Conservation (phyloP, 2,888 invertebrate species). For the Lottia gigantea region DNA sequence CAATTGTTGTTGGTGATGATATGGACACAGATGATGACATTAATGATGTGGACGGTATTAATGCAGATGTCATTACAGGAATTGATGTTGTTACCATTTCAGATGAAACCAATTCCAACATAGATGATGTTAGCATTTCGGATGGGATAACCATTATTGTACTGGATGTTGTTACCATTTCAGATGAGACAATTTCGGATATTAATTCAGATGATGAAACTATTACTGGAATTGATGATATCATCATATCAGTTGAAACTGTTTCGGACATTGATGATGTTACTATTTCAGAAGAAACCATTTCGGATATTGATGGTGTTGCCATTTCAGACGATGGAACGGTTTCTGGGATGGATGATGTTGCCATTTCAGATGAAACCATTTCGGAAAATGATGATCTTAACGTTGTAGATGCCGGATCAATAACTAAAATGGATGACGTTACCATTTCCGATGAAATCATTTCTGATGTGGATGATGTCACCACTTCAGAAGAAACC, state of each 20-base stretch:
- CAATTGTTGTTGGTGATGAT: not conserved
- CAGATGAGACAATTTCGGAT: not conserved
- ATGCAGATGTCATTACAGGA: not conserved
- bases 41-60: not conserved
- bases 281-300: not conserved
- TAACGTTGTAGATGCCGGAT: not conserved
- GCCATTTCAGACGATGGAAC: not conserved
- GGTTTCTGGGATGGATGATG: not conserved
- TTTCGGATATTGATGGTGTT: not conserved
- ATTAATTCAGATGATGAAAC: not conserved
- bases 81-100: not conserved
- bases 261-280: not conserved
- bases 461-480: not conserved
- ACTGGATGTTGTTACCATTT: not conserved
- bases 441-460: not conserved
- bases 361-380: not conserved
- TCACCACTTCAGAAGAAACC: not conserved
- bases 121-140: not conserved
- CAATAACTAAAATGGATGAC: not conserved
- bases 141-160: not conserved
- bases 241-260: not conserved
- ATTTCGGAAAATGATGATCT: not conserved
- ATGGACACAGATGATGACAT: not conserved
- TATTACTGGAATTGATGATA: not conserved
- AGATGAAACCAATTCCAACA: not conserved